Base-by-base conservation (phyloP, 2,888 invertebrate species). In the Iselma pallidipennis region DNA sequence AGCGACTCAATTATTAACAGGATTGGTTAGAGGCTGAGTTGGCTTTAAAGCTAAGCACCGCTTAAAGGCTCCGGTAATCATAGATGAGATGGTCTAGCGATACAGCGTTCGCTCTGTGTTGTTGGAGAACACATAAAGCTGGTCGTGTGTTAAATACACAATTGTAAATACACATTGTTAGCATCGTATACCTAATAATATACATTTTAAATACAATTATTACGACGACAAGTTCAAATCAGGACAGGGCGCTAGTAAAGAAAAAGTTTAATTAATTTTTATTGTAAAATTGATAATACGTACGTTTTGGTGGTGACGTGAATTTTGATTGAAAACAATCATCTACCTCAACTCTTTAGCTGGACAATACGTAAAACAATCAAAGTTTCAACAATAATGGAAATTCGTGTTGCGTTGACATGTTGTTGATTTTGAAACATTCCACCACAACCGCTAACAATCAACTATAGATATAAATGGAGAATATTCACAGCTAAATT, bases 1-100 rank as follows among this genome's bases (percentile, higher is more conserved):
- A 62, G 58, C 66, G 53, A 61, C 61, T 66, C 66, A 69, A 67
- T 67, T 69, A 69, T 69, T 69, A 69, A 67, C 62, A 59, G 65
- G 69, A 57, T 66, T 64, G 62, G 64, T 61, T 63, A 60, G 62
- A 59, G 59, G 45, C 62, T 50, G 57, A 55, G 56, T 58, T 65
- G 66, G 68, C 63, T 65, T 66, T 66, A 58, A 56, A 54, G 49
- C 57, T 60, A 64, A 69, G 65, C 65, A 62, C 57, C 65, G 61
- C 60, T 66, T 64, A 61, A 63, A 66, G n/a, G 57, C 65, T 56
- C 61, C 50, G 54, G 57, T 66, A 63, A 66, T 59, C 66, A 55
- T 57, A 59, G 59, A 60, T 55, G 64, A 60, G 57, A 60, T 54
- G 60, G 57, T 52, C 49, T 42, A 50, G 50, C 60, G 53, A 52